A percentile compares a stretch with the other conserved stretches of the same genome.
These are phyloP conservation scores for Sthenelais limicola DNA, from an alignment of 2,888 invertebrate genomes.

Conservation along the genomic window DNA sequence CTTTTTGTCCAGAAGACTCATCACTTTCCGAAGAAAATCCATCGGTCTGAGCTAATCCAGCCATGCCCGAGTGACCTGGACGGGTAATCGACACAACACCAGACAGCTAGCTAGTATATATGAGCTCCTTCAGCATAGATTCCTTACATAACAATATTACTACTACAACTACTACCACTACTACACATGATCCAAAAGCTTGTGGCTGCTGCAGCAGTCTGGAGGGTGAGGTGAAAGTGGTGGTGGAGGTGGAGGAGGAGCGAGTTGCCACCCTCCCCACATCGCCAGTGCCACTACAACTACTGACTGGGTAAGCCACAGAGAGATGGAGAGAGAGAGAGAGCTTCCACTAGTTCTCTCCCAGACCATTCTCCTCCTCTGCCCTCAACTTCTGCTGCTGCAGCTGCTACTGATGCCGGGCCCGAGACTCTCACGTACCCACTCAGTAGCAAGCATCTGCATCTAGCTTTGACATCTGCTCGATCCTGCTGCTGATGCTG, in stretches of 20 bases:
- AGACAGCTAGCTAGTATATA: not conserved
- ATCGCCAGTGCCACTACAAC: not conserved
- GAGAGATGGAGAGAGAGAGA: not conserved
- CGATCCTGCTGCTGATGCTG: too few species aligned
- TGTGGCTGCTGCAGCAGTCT: not conserved
- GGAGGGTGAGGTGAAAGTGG: not conserved
- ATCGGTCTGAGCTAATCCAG: conserved; percentile 14
- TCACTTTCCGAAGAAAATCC: conserved; percentile 30
- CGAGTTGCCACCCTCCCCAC: not conserved
- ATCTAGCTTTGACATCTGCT: too few species aligned
- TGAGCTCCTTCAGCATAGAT: not conserved
- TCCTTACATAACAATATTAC: too few species aligned
- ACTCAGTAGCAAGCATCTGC: too few species aligned
- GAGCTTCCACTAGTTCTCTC: conserved; percentile 5
- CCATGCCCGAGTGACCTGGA: not conserved
- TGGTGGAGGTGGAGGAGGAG: not conserved
- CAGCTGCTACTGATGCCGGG: too few species aligned
- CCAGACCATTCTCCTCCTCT: not conserved
- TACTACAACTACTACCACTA: not conserved
- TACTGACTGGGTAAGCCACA: too few species aligned
- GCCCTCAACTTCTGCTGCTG: too few species aligned
- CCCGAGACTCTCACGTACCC: too few species aligned
- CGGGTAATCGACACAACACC: not conserved
- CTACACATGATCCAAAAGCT: not conserved
- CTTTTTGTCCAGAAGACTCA: conserved; percentile 30